phyloP scores from a whole-genome alignment of 2,797 vertebrate genomes.

The Clarias pachynema region DNA sequence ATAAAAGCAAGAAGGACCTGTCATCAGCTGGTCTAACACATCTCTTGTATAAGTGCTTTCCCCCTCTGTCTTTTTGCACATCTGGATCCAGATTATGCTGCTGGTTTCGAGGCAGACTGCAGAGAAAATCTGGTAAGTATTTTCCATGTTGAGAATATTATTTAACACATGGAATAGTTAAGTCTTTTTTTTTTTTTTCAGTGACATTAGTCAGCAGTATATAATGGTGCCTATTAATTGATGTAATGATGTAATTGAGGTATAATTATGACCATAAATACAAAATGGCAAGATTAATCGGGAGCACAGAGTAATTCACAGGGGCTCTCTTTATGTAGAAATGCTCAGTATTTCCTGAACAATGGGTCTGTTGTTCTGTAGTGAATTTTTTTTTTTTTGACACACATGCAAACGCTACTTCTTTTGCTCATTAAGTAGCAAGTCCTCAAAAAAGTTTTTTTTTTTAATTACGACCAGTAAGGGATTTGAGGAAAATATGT shows the following conservation, averaged over 20 bases:
- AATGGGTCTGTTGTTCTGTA: constrained; percentile 47
- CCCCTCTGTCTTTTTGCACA: background rate
- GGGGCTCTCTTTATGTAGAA: constrained; percentile 28
- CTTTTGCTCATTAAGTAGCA: constrained; percentile 30
- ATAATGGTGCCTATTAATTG: background rate
- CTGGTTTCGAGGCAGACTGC: background rate
- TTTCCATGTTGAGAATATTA: background rate
- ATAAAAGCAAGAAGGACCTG: constrained; percentile 10
- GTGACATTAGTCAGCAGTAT: background rate
- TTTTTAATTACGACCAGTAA: background rate
- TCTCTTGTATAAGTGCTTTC: constrained; percentile 3
- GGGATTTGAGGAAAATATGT: background rate
- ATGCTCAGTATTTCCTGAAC: constrained; percentile 48
- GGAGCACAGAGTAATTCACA: constrained; percentile 20
- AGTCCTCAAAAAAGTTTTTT: background rate
- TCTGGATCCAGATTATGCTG: constrained; percentile 7
- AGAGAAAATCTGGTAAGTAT: background rate
- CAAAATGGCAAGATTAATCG: background rate
- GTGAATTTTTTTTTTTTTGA: constrained; percentile 38
- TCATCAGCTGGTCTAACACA: background rate
- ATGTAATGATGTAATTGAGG: background rate
- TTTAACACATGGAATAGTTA: background rate
- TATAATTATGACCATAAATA: background rate
- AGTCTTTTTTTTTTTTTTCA: background rate
- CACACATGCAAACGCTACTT: constrained; percentile 7